These are phyloP conservation scores for Oppia nitens DNA, from an alignment of 1,140 invertebrate genomes.

Conservation along the genomic window DNA sequence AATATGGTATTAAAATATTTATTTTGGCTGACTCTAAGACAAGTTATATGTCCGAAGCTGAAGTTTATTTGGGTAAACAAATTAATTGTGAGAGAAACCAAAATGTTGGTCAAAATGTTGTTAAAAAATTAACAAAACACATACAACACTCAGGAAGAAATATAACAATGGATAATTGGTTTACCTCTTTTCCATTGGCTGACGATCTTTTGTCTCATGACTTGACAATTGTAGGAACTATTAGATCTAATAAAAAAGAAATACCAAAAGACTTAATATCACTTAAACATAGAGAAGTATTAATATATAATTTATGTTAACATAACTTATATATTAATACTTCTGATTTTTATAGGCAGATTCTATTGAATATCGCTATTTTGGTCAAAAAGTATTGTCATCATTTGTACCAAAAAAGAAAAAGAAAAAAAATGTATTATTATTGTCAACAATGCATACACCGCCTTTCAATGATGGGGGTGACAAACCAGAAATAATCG, in stretches of 20 bases:
- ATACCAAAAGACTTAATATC: slow-evolving; percentile 13
- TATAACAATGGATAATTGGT: slow-evolving; percentile 19
- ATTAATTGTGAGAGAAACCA: slow-evolving; percentile 6
- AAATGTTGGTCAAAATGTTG: slow-evolving; percentile 10
- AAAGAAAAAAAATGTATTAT: slow-evolving; percentile 18
- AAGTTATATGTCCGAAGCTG: slow-evolving; percentile 17
- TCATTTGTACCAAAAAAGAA: slow-evolving; percentile 21
- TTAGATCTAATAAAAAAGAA: slow-evolving; percentile 18
- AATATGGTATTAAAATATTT: slow-evolving; percentile 22
- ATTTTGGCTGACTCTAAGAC: slow-evolving; percentile 16
- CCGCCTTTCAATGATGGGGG: slow-evolving; percentile 1
- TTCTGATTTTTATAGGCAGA: slow-evolving; percentile 8
- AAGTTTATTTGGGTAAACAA: slow-evolving; percentile 19
- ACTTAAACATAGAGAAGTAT: slow-evolving; percentile 8
- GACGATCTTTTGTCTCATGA: slow-evolving; percentile 15
- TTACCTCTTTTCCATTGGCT: slow-evolving; percentile 14
- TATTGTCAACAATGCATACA: slow-evolving; percentile 20
- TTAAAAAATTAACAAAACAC: slow-evolving; percentile 7
- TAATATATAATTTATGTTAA: slow-evolving; percentile 14
- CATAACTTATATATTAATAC: slow-evolving; percentile 16
- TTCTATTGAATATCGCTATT: slow-evolving; percentile 15
- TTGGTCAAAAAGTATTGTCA: slow-evolving; percentile 16
- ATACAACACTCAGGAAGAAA: slow-evolving; percentile 15
- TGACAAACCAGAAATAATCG: slow-evolving; percentile 29
- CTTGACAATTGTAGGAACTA: slow-evolving; percentile 18